These are phyloP conservation scores for Thaleichthys pacificus DNA, from an alignment of 2,797 vertebrate genomes.

Conservation along the genomic window DNA sequence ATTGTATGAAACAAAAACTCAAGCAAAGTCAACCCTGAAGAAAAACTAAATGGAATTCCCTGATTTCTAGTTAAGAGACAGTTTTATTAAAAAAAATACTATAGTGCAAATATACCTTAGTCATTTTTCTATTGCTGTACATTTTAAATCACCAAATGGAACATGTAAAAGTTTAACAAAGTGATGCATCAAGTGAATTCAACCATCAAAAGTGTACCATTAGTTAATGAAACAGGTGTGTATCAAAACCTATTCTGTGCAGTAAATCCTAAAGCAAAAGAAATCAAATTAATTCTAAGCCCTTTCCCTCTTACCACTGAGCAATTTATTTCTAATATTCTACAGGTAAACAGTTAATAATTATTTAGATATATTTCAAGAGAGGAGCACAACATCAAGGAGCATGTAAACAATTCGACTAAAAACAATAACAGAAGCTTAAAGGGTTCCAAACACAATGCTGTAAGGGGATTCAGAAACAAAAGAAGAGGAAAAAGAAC, in stretches of 20 bases:
- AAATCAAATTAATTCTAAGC: constrained; percentile 2
- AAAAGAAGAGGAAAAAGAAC: constrained; percentile 35
- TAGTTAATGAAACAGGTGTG: constrained; percentile 11
- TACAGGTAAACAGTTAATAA: constrained; percentile 5
- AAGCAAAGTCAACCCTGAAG: constrained; percentile 11
- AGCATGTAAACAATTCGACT: constrained; percentile 23
- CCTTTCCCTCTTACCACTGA: not conserved
- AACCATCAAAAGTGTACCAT: constrained; percentile 38
- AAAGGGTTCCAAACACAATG: constrained; percentile 30
- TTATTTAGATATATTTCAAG: constrained; percentile 14
- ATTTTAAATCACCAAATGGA: not conserved
- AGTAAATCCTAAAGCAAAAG: constrained; percentile 8
- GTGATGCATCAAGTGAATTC: constrained; percentile 32
- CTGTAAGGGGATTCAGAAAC: constrained; percentile 37
- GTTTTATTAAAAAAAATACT: not conserved
- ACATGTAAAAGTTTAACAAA: not conserved
- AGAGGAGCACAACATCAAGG: constrained; percentile 25
- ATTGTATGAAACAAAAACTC: too few species aligned
- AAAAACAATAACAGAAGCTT: constrained; percentile 43
- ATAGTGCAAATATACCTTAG: not conserved
- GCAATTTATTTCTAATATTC: constrained; percentile 7
- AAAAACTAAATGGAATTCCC: constrained; percentile 11
- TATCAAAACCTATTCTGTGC: constrained; percentile 5
- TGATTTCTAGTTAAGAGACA: constrained; percentile 10
- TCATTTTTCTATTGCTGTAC: not conserved